Base-by-base conservation (phyloP, 2,797 vertebrate genomes). In the Zalophus californianus region DNA sequence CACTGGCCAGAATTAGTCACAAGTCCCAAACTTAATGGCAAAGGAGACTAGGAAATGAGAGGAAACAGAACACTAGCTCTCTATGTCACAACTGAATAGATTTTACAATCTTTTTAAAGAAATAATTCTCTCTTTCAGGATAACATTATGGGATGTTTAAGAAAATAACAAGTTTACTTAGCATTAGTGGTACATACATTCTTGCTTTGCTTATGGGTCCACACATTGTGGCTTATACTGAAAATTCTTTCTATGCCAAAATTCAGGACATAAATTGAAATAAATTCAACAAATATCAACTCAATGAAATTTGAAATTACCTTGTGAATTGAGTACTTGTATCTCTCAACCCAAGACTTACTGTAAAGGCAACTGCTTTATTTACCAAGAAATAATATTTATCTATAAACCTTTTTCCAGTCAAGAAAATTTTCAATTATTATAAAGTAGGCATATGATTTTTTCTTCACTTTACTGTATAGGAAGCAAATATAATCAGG, bases 381-480 rank as follows among this genome's bases (percentile, higher is more conserved):
- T 75, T 95, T 90, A 90, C 52, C 14, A 72, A 92, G 50, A 79
- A 87, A 83, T 75, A 80, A 86, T 70, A 93, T 54, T 84, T 86
- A 35, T 27, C 44, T 92, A 16, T 60, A 70, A 90, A 90, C 3
- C 0, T 85, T 89, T 70, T 90, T 62, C 70, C 25, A 83, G 10
- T 79, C 13, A 83, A 96, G 64, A 79, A 83, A 92, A 78, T 70
- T 21, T 89, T 83, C 10, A 54, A 15, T 89, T 38, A 79, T 84
- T 75, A 73, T 91, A 84, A 91, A 52, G 15, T 15, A 15, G 32
- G 20, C n/a, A 79, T 73, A 48, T 0, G 18, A 80, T 54, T 27
- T 80, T 96, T 94, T 87, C 64, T 89, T 88, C 73, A 80, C 16
- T 66, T 88, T 91, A 91, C 35, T 27, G 91, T 12, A 94, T 4